Evolutionary conservation across 2,888 invertebrate species (phyloP).

Genomic region (Leistus spinibarbis): DNA sequence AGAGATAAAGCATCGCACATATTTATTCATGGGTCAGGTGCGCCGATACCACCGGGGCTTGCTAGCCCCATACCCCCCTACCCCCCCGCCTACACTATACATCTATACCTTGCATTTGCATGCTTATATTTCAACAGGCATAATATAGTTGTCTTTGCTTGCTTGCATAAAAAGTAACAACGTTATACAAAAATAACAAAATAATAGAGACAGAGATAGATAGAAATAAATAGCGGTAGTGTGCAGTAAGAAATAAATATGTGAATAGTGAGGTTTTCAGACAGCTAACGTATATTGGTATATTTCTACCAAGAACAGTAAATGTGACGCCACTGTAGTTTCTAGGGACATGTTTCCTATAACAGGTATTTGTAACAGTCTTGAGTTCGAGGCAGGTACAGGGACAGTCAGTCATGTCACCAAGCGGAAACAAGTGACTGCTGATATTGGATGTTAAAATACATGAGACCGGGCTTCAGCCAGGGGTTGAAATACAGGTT

Average conservation of each 20-base stretch:
- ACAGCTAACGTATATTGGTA: not conserved
- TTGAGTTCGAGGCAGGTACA: not conserved
- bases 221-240: no score
- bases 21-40: slow-evolving; percentile 34
- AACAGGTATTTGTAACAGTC: not conserved
- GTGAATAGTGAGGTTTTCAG: no score
- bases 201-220: no score
- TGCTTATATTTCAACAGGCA: no score
- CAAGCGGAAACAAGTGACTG: not conserved
- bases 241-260: no score
- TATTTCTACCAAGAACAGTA: not conserved
- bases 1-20: slow-evolving; percentile 33
- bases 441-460: slow-evolving; percentile 5
- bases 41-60: not conserved
- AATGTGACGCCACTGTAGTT: not conserved
- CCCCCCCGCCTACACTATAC: no score
- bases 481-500: no score
- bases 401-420: slow-evolving; percentile 4
- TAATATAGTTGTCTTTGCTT: no score
- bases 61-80: no score
- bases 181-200: no score
- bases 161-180: no score
- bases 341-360: not conserved
- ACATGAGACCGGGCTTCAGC: no score
- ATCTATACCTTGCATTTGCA: not conserved